Evolutionary conservation across 2,113 vertebrate species (phyloP).

Genomic region (Strigops habroptila): DNA sequence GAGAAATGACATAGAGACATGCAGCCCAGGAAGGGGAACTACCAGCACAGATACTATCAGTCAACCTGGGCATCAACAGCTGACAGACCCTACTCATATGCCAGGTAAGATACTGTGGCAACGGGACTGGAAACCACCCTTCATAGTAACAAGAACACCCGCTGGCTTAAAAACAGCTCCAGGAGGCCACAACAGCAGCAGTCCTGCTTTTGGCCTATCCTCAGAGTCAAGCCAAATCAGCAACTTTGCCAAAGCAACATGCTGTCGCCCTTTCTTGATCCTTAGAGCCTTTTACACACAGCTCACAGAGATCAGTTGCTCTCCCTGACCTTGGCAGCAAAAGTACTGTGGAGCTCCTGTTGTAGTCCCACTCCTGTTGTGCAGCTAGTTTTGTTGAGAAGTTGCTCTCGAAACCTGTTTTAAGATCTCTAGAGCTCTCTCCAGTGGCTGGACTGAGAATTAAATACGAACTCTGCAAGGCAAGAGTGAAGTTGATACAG

Average conservation of each 20-base stretch:
- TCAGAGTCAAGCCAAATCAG: background rate
- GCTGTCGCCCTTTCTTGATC: background rate
- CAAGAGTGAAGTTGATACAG: background rate
- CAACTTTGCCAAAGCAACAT: background rate
- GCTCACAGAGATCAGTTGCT: background rate
- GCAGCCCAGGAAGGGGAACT: background rate
- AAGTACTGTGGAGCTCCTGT: background rate
- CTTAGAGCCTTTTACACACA: background rate
- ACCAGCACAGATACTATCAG: background rate
- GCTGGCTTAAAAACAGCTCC: background rate
- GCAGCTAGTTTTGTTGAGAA: background rate
- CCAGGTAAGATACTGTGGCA: background rate
- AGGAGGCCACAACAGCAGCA: background rate
- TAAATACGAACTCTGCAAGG: background rate
- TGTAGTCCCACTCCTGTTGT: background rate
- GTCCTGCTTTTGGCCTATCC: background rate
- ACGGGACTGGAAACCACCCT: background rate
- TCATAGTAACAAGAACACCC: background rate
- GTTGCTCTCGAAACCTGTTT: background rate
- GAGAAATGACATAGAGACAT: background rate
- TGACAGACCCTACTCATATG: background rate
- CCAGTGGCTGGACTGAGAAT: slow-evolving; percentile 34
- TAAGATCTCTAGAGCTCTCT: slow-evolving; percentile 51
- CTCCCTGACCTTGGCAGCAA: background rate
- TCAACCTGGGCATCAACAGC: background rate